Conservation (phyloP, 2,888 invertebrate genomes). For the Mechanitis mazaeus region DNA sequence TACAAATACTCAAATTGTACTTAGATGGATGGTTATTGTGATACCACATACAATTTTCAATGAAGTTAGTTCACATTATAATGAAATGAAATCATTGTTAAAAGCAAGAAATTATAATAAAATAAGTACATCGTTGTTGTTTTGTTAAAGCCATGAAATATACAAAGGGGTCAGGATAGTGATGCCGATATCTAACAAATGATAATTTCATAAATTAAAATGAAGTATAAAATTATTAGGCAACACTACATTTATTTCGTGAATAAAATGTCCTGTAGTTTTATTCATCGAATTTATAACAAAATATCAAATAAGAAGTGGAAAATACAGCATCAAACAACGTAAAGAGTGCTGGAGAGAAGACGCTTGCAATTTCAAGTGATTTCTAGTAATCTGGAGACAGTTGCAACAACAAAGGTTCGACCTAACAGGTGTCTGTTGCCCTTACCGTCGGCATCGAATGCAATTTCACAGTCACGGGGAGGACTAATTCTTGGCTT, state of each 20-base stretch:
- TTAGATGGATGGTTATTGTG: too few species aligned
- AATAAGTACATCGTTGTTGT: too few species aligned
- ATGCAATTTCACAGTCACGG: constrained; percentile 83
- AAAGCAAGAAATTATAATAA: too few species aligned
- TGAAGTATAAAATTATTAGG: neutral
- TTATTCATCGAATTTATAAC: constrained; percentile 46
- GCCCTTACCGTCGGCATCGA: constrained; percentile 84
- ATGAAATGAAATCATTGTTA: too few species aligned
- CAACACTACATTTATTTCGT: constrained; percentile 34
- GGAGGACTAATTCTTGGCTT: constrained; percentile 83
- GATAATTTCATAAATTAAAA: too few species aligned
- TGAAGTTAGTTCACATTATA: too few species aligned
- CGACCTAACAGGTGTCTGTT: constrained; percentile 46
- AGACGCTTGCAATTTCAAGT: constrained; percentile 20
- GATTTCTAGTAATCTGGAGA: constrained; percentile 14
- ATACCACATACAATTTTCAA: too few species aligned
- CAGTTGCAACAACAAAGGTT: constrained; percentile 34
- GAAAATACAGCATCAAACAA: constrained; percentile 9
- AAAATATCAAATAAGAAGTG: constrained; percentile 5
- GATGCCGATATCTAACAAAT: too few species aligned
- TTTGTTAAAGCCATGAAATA: too few species aligned
- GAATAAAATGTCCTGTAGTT: constrained; percentile 53
- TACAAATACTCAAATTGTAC: too few species aligned
- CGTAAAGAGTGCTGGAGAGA: constrained; percentile 27
- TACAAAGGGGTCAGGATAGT: too few species aligned